Conservation (phyloP, 2,888 invertebrate species). For the Galerucella pusilla region DNA sequence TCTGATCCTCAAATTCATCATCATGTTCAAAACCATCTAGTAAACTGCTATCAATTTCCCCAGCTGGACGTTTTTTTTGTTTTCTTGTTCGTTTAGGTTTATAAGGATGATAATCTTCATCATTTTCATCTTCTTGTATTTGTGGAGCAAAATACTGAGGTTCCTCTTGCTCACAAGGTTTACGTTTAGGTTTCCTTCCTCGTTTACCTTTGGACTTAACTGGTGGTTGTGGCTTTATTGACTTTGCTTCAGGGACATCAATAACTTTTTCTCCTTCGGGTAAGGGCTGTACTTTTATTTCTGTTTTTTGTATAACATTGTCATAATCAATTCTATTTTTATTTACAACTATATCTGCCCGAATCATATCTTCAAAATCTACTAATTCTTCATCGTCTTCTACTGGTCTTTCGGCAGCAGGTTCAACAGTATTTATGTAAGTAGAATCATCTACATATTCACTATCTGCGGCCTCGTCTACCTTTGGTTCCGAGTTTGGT, state of each 20-base stretch:
- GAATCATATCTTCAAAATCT: slow-evolving; percentile 59
- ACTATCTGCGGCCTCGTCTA: slow-evolving; percentile 33
- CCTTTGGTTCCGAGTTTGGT: slow-evolving; percentile 42
- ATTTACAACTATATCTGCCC: slow-evolving; percentile 58
- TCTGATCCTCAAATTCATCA: slow-evolving; percentile 40
- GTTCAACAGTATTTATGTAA: slow-evolving; percentile 34
- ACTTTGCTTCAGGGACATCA: neutral
- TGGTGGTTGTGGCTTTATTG: slow-evolving; percentile 14
- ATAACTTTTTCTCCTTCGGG: slow-evolving; percentile 18
- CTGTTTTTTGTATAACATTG: slow-evolving; percentile 54
- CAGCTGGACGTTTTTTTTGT: slow-evolving; percentile 41
- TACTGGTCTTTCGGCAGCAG: slow-evolving; percentile 33
- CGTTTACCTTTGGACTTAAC: slow-evolving; percentile 37
- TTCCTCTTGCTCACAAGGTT: slow-evolving; percentile 39
- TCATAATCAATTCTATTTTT: slow-evolving; percentile 57
- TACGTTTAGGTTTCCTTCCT: slow-evolving; percentile 41
- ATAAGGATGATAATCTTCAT: slow-evolving; percentile 43
- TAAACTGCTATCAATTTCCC: slow-evolving; percentile 44
- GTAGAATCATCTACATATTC: slow-evolving; percentile 33
- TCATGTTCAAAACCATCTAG: slow-evolving; percentile 43
- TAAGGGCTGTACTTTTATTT: slow-evolving; percentile 51
- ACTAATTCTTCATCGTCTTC: slow-evolving; percentile 51
- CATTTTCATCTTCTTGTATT: slow-evolving; percentile 43
- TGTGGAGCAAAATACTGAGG: slow-evolving; percentile 43
- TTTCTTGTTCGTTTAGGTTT: slow-evolving; percentile 42